phyloP scores from a whole-genome alignment of 1,140 invertebrate genomes.

The Leptinotarsa undecemlineata region DNA sequence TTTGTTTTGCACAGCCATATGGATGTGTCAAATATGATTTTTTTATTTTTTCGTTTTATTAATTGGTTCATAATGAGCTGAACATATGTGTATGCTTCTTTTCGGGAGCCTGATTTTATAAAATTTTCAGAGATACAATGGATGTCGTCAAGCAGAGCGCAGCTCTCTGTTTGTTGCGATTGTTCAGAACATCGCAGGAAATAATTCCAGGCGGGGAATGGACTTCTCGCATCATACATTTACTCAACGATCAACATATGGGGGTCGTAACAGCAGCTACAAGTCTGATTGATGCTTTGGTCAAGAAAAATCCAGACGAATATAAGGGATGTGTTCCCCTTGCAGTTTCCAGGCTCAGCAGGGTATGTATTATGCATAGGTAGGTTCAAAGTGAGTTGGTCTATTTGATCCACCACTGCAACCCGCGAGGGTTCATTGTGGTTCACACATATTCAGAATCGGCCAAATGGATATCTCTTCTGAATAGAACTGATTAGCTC shows the following conservation, averaged over 20 bases:
- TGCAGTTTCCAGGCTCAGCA: slow-evolving; percentile 93
- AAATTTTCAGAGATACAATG: slow-evolving; percentile 87
- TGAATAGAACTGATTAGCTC: too few species aligned
- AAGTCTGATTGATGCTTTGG: slow-evolving; percentile 96
- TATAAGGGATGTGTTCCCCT: slow-evolving; percentile 99
- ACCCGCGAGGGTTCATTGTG: too few species aligned
- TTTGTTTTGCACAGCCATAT: too few species aligned
- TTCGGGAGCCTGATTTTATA: neutral
- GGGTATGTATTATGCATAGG: slow-evolving; percentile 62
- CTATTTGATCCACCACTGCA: too few species aligned
- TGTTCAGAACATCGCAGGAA: slow-evolving; percentile 91
- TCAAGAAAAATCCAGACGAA: slow-evolving; percentile 98
- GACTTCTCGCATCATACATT: slow-evolving; percentile 97
- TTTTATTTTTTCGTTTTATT: too few species aligned
- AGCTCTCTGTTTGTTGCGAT: slow-evolving; percentile 90
- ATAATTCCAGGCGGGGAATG: slow-evolving; percentile 97
- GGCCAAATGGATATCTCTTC: too few species aligned
- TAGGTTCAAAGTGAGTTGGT: too few species aligned
- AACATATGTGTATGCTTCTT: neutral
- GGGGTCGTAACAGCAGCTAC: slow-evolving; percentile 98
- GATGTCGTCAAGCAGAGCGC: slow-evolving; percentile 99
- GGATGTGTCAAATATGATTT: too few species aligned
- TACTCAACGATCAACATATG: slow-evolving; percentile 99
- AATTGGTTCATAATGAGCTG: too few species aligned
- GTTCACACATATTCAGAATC: too few species aligned